These are phyloP conservation scores for Dasyornis broadbenti DNA, from an alignment of 2,113 vertebrate genomes.

Conservation along the genomic window DNA sequence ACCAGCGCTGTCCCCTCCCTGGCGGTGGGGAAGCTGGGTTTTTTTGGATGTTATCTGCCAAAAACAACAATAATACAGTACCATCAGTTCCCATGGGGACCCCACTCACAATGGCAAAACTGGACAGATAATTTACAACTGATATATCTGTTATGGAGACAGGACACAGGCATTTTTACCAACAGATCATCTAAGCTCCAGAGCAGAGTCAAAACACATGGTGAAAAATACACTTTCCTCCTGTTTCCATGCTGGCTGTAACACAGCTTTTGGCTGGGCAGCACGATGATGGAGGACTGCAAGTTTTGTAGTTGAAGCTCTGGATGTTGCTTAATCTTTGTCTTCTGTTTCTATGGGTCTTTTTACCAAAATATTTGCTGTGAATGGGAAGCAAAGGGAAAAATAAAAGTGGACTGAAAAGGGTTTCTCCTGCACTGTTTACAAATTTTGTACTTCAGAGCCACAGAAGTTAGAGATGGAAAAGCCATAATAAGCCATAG, in stretches of 20 bases:
- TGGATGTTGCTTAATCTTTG: neutral
- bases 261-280: neutral
- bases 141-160: constrained; percentile 23
- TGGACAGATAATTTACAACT: constrained; percentile 13
- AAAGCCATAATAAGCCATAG: neutral
- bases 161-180: constrained; percentile 19
- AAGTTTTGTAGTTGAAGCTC: neutral
- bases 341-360: neutral
- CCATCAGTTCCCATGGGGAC: neutral
- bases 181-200: neutral
- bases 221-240: neutral
- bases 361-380: constrained; percentile 23
- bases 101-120: neutral
- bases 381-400: neutral
- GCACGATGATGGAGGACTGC: neutral
- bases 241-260: neutral
- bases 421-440: neutral
- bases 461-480: neutral
- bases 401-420: neutral
- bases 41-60: neutral
- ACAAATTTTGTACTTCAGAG: neutral
- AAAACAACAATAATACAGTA: neutral
- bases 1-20: neutral
- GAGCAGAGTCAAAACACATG: neutral
- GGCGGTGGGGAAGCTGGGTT: neutral